A percentile compares a stretch with the other conserved stretches of the same genome.
Evolutionary conservation across 2,797 vertebrate species (phyloP).

Genomic region (Synanceia verrucosa): DNA sequence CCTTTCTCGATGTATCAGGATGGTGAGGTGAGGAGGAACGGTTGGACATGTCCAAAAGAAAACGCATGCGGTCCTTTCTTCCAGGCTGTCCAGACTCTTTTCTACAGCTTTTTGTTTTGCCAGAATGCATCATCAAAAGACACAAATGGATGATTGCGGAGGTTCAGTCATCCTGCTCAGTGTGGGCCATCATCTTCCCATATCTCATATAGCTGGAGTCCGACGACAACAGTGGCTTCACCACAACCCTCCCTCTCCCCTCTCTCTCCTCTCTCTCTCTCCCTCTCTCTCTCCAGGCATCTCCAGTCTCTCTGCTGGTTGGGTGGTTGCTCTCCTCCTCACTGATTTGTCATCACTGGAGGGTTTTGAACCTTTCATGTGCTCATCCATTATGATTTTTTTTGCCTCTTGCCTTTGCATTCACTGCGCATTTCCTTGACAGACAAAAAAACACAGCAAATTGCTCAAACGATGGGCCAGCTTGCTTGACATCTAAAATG

Average conservation of each 20-base stretch:
- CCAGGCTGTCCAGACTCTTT: constrained; percentile 35
- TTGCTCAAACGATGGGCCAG: constrained; percentile 50
- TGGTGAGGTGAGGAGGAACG: constrained; percentile 24
- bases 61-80: constrained; percentile 48
- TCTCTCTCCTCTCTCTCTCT: background rate
- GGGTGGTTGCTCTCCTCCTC: constrained; percentile 57
- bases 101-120: constrained; percentile 39
- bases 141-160: constrained; percentile 51
- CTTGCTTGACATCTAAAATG: constrained; percentile 3
- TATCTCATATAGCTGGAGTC: constrained; percentile 75
- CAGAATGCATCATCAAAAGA: constrained; percentile 59
- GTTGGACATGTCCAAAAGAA: constrained; percentile 57
- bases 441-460: constrained; percentile 50
- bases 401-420: constrained; percentile 24
- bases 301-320: constrained; percentile 51
- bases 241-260: constrained; percentile 41
- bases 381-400: constrained; percentile 53
- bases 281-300: constrained; percentile 3
- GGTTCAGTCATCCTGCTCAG: constrained; percentile 56
- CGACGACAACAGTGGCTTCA: constrained; percentile 70
- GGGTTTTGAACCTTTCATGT: constrained; percentile 48
- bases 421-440: constrained; percentile 53
- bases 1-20: constrained; percentile 38
- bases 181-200: constrained; percentile 64
- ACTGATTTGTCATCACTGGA: constrained; percentile 58